Conservation (phyloP, 92 coral and sea anemone genomes). For the Hydrozoanthus gracilis region DNA sequence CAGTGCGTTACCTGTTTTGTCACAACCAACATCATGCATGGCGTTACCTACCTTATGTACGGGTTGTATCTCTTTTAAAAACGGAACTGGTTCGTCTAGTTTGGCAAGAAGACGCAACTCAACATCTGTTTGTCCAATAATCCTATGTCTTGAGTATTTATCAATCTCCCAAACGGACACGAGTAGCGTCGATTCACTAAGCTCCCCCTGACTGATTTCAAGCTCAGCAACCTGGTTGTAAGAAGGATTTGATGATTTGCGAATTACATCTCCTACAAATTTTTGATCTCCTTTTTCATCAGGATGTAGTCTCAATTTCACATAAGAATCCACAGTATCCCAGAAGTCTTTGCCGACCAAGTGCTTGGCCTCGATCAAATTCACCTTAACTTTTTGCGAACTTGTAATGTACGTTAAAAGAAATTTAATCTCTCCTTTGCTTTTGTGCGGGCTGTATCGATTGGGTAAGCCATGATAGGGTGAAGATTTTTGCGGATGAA, state of each 20-base stretch:
- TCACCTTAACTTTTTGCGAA: slow-evolving; percentile 57
- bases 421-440: slow-evolving; percentile 74
- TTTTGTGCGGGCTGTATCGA: slow-evolving; percentile 58
- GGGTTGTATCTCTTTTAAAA: slow-evolving; percentile 64
- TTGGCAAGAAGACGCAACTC: slow-evolving; percentile 67
- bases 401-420: slow-evolving; percentile 64
- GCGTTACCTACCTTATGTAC: slow-evolving; percentile 56
- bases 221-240: slow-evolving; percentile 69
- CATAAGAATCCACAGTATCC: slow-evolving; percentile 87
- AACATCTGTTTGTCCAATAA: slow-evolving; percentile 77
- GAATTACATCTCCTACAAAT: slow-evolving; percentile 62
- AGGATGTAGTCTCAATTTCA: slow-evolving; percentile 68
- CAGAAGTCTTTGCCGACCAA: slow-evolving; percentile 90
- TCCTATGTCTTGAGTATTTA: slow-evolving; percentile 75
- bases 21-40: background rate
- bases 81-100: slow-evolving; percentile 62
- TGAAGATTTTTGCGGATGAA: slow-evolving; percentile 13
- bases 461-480: slow-evolving; percentile 28
- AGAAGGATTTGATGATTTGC: slow-evolving; percentile 65
- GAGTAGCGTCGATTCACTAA: slow-evolving; percentile 56
- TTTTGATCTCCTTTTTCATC: slow-evolving; percentile 59
- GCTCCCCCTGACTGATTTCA: slow-evolving; percentile 42
- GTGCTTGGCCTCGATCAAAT: slow-evolving; percentile 70
- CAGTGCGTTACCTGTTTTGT: no score
- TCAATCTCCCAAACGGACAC: slow-evolving; percentile 84